These are phyloP conservation scores for Euthynnus affinis DNA, from an alignment of 2,797 vertebrate species.

Conservation along the genomic window DNA sequence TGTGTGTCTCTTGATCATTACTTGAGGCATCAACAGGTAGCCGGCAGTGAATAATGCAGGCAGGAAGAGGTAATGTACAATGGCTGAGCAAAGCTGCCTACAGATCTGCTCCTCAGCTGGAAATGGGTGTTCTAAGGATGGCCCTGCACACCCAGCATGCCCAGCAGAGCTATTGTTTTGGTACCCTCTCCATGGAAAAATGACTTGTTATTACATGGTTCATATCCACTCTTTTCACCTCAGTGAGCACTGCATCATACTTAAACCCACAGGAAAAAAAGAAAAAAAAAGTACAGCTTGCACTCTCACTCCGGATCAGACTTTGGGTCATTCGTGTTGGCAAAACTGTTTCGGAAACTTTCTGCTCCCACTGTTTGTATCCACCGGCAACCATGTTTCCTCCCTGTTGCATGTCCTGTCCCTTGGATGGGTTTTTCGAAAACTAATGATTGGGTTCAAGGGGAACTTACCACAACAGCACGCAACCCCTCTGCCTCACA, in stretches of 20 bases:
- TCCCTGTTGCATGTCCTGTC: slow-evolving; percentile 39
- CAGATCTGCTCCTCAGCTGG: slow-evolving; percentile 27
- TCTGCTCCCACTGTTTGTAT: slow-evolving; percentile 63
- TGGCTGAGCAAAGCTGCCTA: slow-evolving; percentile 13
- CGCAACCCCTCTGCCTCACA: background rate
- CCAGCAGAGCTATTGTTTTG: slow-evolving; percentile 78
- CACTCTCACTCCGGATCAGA: slow-evolving; percentile 51
- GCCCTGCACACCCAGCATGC: slow-evolving; percentile 54
- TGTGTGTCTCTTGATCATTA: background rate
- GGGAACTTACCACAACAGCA: slow-evolving; percentile 17
- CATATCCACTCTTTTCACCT: slow-evolving; percentile 73
- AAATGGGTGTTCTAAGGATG: slow-evolving; percentile 44
- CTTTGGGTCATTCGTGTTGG: slow-evolving; percentile 60
- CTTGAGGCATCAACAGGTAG: slow-evolving; percentile 3
- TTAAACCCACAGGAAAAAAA: slow-evolving; percentile 52
- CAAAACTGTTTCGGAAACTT: slow-evolving; percentile 68
- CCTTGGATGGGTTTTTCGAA: slow-evolving; percentile 21
- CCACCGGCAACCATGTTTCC: slow-evolving; percentile 61
- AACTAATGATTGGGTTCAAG: slow-evolving; percentile 1
- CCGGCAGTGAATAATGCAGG: background rate
- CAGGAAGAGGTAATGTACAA: background rate
- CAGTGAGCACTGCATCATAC: slow-evolving; percentile 57
- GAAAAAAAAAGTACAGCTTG: slow-evolving; percentile 45
- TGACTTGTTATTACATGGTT: slow-evolving; percentile 76
- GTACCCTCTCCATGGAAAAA: slow-evolving; percentile 72